Percentiles rank a stretch among this genome's conserved stretches.
These are phyloP conservation scores for Anolis carolinensis DNA, from an alignment of 2,113 vertebrate genomes.

Conservation along the genomic window DNA sequence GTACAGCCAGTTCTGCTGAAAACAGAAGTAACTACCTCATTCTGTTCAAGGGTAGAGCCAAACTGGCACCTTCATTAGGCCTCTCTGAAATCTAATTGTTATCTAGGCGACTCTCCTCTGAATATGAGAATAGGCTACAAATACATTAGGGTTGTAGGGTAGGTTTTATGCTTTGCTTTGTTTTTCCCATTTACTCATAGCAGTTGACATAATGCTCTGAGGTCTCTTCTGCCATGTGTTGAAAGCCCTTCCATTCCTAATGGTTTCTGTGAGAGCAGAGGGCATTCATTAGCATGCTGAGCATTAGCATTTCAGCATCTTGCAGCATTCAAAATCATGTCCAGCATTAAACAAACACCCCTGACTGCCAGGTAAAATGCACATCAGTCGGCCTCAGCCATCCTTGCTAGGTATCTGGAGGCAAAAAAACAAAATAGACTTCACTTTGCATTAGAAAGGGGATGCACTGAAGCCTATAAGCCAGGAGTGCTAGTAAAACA, in stretches of 20 bases:
- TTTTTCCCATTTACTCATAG: not conserved
- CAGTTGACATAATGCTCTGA: slow-evolving; percentile 38
- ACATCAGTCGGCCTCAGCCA: slow-evolving; percentile 61
- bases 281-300: slow-evolving; percentile 27
- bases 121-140: slow-evolving; percentile 52
- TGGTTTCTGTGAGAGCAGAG: slow-evolving; percentile 20
- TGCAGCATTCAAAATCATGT: slow-evolving; percentile 45
- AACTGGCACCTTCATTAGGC: not conserved
- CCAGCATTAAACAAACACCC: slow-evolving; percentile 59
- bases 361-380: slow-evolving; percentile 73
- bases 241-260: slow-evolving; percentile 12
- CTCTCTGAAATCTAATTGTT: not conserved
- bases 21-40: not conserved
- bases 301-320: slow-evolving; percentile 46
- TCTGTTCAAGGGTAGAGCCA: not conserved
- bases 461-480: slow-evolving; percentile 38
- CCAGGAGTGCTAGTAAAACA: slow-evolving; percentile 59
- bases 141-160: slow-evolving; percentile 39
- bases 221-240: not conserved
- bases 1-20: not conserved
- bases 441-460: slow-evolving; percentile 67
- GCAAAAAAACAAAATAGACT: slow-evolving; percentile 67
- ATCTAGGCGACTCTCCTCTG: not conserved
- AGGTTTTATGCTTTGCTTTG: no score
- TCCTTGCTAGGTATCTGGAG: slow-evolving; percentile 65